These are phyloP conservation scores for Cremastinae sp. DNA, from an alignment of 2,888 invertebrate genomes.

Conservation along the genomic window DNA sequence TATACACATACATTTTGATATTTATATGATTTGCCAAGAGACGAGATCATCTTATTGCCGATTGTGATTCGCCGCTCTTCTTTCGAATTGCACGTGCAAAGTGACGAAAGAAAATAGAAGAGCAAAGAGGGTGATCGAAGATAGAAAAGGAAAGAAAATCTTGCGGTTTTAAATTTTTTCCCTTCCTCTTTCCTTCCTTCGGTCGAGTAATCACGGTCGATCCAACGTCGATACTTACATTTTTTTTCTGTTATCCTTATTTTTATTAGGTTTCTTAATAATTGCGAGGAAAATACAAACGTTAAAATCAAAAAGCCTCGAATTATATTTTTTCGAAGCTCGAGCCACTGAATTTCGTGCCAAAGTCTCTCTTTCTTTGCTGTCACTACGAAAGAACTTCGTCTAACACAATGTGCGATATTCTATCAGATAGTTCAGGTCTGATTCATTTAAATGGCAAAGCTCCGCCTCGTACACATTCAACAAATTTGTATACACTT, in stretches of 20 bases:
- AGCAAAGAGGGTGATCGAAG: slow-evolving; percentile 3
- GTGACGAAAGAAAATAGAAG: slow-evolving; percentile 51
- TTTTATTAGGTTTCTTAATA: not conserved
- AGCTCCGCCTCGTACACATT: slow-evolving; percentile 55
- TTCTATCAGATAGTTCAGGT: slow-evolving; percentile 74
- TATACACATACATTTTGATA: slow-evolving; percentile 3
- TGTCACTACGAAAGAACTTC: slow-evolving; percentile 67
- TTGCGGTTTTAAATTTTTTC: slow-evolving; percentile 69
- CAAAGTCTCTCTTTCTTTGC: slow-evolving; percentile 61
- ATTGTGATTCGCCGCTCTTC: slow-evolving; percentile 69
- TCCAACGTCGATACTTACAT: slow-evolving; percentile 36
- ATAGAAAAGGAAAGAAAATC: slow-evolving; percentile 52
- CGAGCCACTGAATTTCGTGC: slow-evolving; percentile 33
- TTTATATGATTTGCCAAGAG: slow-evolving; percentile 20
- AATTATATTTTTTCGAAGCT: not conserved
- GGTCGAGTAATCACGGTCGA: slow-evolving; percentile 64
- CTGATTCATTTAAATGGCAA: slow-evolving; percentile 69
- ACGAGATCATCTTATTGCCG: slow-evolving; percentile 52
- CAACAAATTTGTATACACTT: slow-evolving; percentile 24
- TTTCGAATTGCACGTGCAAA: slow-evolving; percentile 76
- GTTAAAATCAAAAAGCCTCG: too few species aligned
- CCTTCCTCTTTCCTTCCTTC: slow-evolving; percentile 19
- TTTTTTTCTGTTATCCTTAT: slow-evolving; percentile 21
- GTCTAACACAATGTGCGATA: slow-evolving; percentile 68
- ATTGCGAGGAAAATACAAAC: too few species aligned